Conservation (phyloP, 2,888 invertebrate genomes). For the Gymnocheta viridis region DNA sequence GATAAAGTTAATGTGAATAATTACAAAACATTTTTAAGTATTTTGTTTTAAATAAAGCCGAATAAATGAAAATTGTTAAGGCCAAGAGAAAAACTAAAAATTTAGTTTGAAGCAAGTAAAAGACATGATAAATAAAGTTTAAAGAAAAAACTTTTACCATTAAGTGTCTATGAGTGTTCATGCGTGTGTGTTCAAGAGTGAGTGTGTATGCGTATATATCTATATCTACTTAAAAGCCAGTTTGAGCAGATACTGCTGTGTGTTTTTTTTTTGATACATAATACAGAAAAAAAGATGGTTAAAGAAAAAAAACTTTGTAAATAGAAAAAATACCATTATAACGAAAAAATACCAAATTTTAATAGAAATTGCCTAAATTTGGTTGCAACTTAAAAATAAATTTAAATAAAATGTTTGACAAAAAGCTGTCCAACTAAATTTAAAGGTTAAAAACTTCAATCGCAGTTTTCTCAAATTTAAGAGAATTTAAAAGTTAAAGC, state of each 20-base stretch:
- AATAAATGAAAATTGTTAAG: not conserved
- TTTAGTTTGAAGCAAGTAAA: not conserved
- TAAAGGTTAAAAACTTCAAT: not conserved
- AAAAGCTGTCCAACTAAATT: not conserved
- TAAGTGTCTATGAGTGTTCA: not conserved
- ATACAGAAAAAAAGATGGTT: slow-evolving; percentile 2
- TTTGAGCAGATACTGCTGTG: slow-evolving; percentile 17
- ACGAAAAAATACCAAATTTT: not conserved
- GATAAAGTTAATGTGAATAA: slow-evolving; percentile 14
- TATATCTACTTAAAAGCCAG: slow-evolving; percentile 31
- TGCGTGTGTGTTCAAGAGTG: slow-evolving; percentile 1
- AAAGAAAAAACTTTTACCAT: not conserved
- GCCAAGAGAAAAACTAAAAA: not conserved
- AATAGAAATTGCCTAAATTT: not conserved
- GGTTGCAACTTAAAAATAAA: not conserved
- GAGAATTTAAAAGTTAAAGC: not conserved
- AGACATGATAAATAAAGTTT: not conserved
- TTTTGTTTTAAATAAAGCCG: not conserved
- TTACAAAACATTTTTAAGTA: not conserved
- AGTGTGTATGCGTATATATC: not conserved
- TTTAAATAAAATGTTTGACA: not conserved
- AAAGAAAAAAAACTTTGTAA: slow-evolving; percentile 1
- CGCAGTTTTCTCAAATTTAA: not conserved
- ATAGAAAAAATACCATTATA: not conserved
- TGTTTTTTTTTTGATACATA: not conserved